Percentiles rank a stretch among this genome's conserved stretches.
phyloP scores from a whole-genome alignment of 2,888 invertebrate genomes.

The Parascotia fuliginaria region DNA sequence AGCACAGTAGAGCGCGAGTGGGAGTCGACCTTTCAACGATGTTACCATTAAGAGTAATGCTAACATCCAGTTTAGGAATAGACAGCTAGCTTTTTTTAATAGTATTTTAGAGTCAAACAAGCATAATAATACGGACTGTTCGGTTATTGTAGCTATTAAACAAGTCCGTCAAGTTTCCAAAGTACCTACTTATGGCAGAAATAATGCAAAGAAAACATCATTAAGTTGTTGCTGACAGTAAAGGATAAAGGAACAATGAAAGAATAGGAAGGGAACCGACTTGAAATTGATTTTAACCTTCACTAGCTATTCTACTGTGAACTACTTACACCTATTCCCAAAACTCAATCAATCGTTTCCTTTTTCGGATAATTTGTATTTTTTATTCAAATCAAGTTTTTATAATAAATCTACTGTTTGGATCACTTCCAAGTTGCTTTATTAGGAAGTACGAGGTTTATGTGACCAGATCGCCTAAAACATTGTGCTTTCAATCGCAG shows the following conservation, averaged over 20 bases:
- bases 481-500: slow-evolving; percentile 23
- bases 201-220: too few species aligned
- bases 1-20: not conserved
- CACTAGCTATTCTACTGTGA: not conserved
- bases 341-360: slow-evolving; percentile 5
- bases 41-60: not conserved
- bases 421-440: slow-evolving; percentile 55
- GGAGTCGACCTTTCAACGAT: not conserved
- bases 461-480: slow-evolving; percentile 30
- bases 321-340: not conserved
- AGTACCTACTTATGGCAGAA: too few species aligned
- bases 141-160: not conserved
- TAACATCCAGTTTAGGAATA: not conserved
- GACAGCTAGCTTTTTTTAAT: not conserved
- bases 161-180: too few species aligned
- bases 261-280: not conserved
- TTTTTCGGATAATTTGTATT: slow-evolving; percentile 13
- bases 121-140: not conserved
- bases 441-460: slow-evolving; percentile 35
- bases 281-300: not conserved
- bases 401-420: slow-evolving; percentile 46
- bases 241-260: too few species aligned
- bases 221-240: too few species aligned
- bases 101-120: too few species aligned
- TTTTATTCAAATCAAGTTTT: slow-evolving; percentile 34